Evolutionary conservation across 37 sponge, comb jelly and placozoan species (phyloP), one percentile per base, ranked within the genome.

Genomic region (Agelas oroides): DNA sequence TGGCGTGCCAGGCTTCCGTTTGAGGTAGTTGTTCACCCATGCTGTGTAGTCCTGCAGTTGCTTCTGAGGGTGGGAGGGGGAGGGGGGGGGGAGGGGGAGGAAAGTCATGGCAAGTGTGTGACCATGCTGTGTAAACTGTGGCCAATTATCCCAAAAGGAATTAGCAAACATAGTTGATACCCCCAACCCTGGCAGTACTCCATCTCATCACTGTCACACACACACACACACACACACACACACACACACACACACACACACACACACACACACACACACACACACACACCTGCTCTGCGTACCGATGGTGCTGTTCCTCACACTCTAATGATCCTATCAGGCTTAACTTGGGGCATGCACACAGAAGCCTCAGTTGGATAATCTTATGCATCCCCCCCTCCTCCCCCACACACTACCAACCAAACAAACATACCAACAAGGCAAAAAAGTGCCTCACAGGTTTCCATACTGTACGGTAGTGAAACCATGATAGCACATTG

Each of bases 1-100:
- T 13, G 68, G 80, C 32, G 53, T 57, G 17, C 87, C 83, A 0
- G 95, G 86, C 60, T 62, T 69, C 69, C 88, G 66, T 77, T 84
- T 87, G 34, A 95, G 78, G 85, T 95, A 92, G 57, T 87, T 91
- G 67, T 95, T 95, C n/a, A 95, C 86, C 95, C 95, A 95, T 6
- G 89, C 78, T 23, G 93, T 76, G 86, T 95, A 95, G 55, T 90
- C 95, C 41, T 91, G 85, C 53, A 95, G 74, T 60, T 95, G 95
- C 46, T 84, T 84, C 92, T 86, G 38, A 35, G 65, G 28, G 41
- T 63, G 79, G 37, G 79, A 77, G 78, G 24, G 63, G 59, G 61
- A 23, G 63, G 25, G 78, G 23, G 63, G 64, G 78, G 40, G 78
- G 25, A 36, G 23, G 78, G 64, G 63, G 16, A 36, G 25, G 78